Conservation (phyloP, 2,797 vertebrate genomes). For the Phrynocephalus vlangalii region DNA sequence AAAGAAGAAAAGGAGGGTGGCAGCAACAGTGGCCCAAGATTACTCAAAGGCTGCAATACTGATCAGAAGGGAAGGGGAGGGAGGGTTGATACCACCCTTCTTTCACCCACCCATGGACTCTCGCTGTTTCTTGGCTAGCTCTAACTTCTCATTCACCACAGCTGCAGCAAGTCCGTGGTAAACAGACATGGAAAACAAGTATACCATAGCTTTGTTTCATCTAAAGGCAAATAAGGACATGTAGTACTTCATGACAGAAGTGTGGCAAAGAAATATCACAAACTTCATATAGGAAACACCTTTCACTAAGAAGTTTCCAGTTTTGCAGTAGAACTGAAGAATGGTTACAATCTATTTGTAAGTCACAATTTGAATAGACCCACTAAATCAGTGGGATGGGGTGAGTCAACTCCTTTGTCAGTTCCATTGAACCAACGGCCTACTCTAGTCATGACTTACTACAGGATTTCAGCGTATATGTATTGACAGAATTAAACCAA, state of each 20-base stretch:
- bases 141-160: too few species aligned
- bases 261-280: not conserved
- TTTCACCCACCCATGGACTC: not conserved
- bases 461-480: too few species aligned
- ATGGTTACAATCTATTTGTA: not conserved
- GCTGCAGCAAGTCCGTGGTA: not conserved
- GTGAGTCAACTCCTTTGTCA: too few species aligned
- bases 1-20: too few species aligned
- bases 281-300: not conserved
- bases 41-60: too few species aligned
- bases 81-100: too few species aligned
- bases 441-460: too few species aligned
- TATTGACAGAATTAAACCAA: too few species aligned
- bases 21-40: too few species aligned
- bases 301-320: not conserved
- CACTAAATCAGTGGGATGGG: too few species aligned
- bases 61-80: not conserved
- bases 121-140: not conserved
- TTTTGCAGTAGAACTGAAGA: not conserved
- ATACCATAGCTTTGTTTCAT: not conserved
- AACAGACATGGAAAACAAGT: not conserved
- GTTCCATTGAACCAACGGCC: too few species aligned
- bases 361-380: too few species aligned
- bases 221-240: not conserved
- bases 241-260: slow-evolving; percentile 5